Evolutionary conservation across 1,140 invertebrate species (phyloP).

Genomic region (Papilio helenus): DNA sequence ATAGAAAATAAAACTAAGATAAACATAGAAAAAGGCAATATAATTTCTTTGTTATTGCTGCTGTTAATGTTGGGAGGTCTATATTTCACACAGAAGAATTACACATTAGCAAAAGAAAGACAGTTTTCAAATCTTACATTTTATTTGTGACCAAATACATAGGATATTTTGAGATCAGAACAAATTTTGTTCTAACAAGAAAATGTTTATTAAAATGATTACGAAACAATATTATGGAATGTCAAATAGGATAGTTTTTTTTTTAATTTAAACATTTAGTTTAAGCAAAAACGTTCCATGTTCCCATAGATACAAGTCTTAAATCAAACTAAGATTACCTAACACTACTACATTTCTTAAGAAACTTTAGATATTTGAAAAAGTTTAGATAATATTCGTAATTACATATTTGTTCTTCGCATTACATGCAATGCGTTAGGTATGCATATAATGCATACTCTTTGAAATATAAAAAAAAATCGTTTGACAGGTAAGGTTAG

Average conservation of each 20-base stretch:
- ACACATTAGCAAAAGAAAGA: not conserved
- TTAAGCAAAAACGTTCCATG: slow-evolving; percentile 5
- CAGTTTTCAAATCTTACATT: not conserved
- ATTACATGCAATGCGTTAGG: too few relatives aligned
- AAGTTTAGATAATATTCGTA: too few relatives aligned
- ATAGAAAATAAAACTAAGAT: too few relatives aligned
- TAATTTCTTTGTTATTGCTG: too few relatives aligned
- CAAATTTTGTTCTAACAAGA: slow-evolving; percentile 23
- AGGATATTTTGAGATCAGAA: slow-evolving; percentile 4
- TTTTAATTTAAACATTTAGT: not conserved
- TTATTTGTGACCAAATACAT: slow-evolving; percentile 10
- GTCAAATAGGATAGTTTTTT: not conserved
- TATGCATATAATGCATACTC: not conserved
- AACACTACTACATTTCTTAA: not conserved
- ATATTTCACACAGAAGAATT: too few relatives aligned
- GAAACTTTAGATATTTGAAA: slow-evolving; percentile 1
- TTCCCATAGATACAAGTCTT: not conserved
- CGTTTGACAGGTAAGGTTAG: not conserved
- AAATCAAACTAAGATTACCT: slow-evolving; percentile 8
- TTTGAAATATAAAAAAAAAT: not conserved
- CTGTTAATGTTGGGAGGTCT: too few relatives aligned
- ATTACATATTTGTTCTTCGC: not conserved
- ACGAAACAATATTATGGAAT: slow-evolving; percentile 6
- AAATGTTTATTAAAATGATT: slow-evolving; percentile 2
- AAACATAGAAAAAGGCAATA: too few relatives aligned